Conservation (phyloP, 1,140 invertebrate genomes). For the Asobara japonica region DNA sequence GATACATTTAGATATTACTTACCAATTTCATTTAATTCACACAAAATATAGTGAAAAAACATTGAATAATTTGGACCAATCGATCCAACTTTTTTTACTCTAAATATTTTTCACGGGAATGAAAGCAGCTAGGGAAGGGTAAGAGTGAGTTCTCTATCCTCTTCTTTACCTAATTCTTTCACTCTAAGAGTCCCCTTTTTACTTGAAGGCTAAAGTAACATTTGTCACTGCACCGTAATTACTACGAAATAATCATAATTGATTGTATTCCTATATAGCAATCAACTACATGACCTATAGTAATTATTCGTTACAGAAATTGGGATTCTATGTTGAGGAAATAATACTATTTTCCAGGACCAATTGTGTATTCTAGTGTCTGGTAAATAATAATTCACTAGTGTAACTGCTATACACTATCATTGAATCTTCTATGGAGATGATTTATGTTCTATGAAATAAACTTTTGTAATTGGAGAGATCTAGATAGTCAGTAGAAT, state of each 20-base stretch:
- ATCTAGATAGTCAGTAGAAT: too few relatives aligned
- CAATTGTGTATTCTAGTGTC: constrained; percentile 18
- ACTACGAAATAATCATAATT: too few relatives aligned
- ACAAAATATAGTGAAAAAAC: constrained; percentile 24
- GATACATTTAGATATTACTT: constrained; percentile 32
- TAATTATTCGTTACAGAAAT: too few relatives aligned
- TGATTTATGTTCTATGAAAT: constrained; percentile 9
- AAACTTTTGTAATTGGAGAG: too few relatives aligned
- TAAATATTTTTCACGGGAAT: constrained; percentile 29
- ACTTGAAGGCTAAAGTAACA: constrained; percentile 8
- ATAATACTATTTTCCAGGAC: constrained; percentile 2
- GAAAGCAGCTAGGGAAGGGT: constrained; percentile 62
- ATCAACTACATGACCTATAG: too few relatives aligned
- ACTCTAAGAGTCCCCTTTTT: constrained; percentile 17
- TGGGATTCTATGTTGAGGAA: neutral
- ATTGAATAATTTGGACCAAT: neutral
- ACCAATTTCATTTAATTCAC: constrained; percentile 22
- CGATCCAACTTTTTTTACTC: constrained; percentile 7
- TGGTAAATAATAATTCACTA: neutral
- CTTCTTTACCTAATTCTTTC: neutral
- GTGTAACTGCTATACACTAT: neutral
- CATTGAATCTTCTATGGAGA: neutral
- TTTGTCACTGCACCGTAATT: neutral
- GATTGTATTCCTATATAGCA: too few relatives aligned
- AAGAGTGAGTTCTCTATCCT: constrained; percentile 26